A percentile compares a stretch with the other conserved stretches of the same genome.
phyloP scores from a whole-genome alignment of 1,140 invertebrate species.

The Camponotus vicinus region DNA sequence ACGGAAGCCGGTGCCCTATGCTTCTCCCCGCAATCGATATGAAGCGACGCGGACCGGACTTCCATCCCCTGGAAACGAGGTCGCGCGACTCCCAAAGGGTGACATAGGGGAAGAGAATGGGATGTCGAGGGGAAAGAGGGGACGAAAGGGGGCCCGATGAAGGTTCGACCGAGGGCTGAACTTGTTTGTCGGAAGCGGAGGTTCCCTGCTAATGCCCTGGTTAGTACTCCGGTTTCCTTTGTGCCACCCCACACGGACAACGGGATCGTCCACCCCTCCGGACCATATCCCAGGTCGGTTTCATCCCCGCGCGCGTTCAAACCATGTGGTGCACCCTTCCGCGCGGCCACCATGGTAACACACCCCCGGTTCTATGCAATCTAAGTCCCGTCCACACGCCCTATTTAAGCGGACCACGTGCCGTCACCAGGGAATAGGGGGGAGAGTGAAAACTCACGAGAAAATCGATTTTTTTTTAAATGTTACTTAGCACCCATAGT shows the following conservation, averaged over 20 bases:
- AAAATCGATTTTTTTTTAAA: slow-evolving; percentile 40
- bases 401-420: slow-evolving; percentile 69
- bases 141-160: slow-evolving; percentile 13
- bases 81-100: slow-evolving; percentile 61
- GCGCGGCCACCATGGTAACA: slow-evolving; percentile 57
- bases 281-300: slow-evolving; percentile 57
- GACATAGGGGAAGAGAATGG: slow-evolving; percentile 38
- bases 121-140: slow-evolving; percentile 40
- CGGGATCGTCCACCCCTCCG: slow-evolving; percentile 45
- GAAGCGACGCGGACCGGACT: slow-evolving; percentile 47
- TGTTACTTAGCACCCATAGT: not conserved
- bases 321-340: slow-evolving; percentile 59
- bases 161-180: slow-evolving; percentile 64
- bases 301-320: slow-evolving; percentile 59
- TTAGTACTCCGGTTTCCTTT: slow-evolving; percentile 79
- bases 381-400: slow-evolving; percentile 67
- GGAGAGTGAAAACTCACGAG: slow-evolving; percentile 41
- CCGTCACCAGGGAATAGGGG: slow-evolving; percentile 3
- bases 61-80: slow-evolving; percentile 59
- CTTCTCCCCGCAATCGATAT: slow-evolving; percentile 59
- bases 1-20: slow-evolving; percentile 10
- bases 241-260: slow-evolving; percentile 67
- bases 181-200: slow-evolving; percentile 73
- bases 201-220: slow-evolving; percentile 77
- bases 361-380: slow-evolving; percentile 73